Conservation (phyloP, 2,113 vertebrate species). For the Engraulis encrasicolus region DNA sequence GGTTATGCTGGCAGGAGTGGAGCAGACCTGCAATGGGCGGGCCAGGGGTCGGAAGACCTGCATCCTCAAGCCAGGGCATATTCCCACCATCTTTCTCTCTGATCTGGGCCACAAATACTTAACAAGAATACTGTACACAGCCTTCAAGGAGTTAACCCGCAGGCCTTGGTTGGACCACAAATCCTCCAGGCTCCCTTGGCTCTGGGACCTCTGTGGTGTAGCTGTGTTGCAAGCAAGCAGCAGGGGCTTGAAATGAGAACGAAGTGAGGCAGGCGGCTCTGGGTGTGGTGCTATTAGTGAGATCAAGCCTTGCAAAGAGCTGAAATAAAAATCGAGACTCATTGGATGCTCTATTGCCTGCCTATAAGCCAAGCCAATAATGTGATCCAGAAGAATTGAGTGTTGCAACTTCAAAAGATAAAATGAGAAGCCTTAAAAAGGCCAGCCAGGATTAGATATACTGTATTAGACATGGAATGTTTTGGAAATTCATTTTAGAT, state of each 20-base stretch:
- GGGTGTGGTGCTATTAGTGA: slow-evolving; percentile 16
- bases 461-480: neutral
- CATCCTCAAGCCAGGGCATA: slow-evolving; percentile 33
- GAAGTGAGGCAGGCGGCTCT: neutral
- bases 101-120: slow-evolving; percentile 38
- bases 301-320: neutral
- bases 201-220: slow-evolving; percentile 23
- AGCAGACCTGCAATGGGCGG: no score
- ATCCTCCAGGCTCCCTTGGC: slow-evolving; percentile 34
- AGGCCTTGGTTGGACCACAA: slow-evolving; percentile 25
- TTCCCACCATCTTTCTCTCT: slow-evolving; percentile 40
- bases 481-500: neutral
- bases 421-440: neutral
- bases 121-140: slow-evolving; percentile 18
- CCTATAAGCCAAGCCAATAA: neutral
- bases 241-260: neutral
- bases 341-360: neutral
- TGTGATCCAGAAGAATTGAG: neutral
- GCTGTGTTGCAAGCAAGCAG: neutral
- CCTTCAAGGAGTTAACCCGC: slow-evolving; percentile 26
- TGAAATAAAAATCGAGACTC: neutral
- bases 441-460: slow-evolving; percentile 11
- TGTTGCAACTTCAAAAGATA: neutral
- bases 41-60: slow-evolving; percentile 23
- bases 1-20: slow-evolving; percentile 31